Evolutionary conservation across 2,888 invertebrate species (phyloP), one percentile per base, ranked within the genome.

Genomic region (Charanyca ferruginea): DNA sequence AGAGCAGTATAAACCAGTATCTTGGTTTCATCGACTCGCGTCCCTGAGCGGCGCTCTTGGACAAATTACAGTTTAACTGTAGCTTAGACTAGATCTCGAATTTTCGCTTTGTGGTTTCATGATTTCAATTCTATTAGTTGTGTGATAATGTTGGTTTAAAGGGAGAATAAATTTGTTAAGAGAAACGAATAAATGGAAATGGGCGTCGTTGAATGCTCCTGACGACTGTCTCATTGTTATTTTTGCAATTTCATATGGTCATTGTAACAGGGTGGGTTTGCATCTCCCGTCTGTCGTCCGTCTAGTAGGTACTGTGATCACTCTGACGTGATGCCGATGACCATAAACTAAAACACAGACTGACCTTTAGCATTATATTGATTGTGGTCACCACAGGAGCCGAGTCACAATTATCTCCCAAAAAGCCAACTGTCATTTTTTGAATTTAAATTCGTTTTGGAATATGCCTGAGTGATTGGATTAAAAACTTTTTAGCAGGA

Each of bases 31-130:
- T 74, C 55, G 66, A 52, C 48, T 63, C 5, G n/a, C 44, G 60
- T 75, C 69, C 67, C 67, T 53, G 60, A 42, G 52, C 66, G 55
- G 32, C 55, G 32, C 54, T 67, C 61, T 38, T 48, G 49, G 77
- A 79, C 74, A 77, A 79, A 80, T 77, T 71, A 74, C 65, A 55
- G 48, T 68, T 70, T 59, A 79, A 77, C 57, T 71, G 53, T 48
- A 66, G 59, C 64, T 67, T 41, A 66, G 71, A 79, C 49, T 48
- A 48, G 28, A 59, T 73, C 67, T 72, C 55, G 23, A 54, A 61
- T 61, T 68, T 48, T 51, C 22, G 57, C 51, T 42, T 64, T 72
- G 55, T 62, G 52, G 52, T 61, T 67, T 25, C 60, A 63, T 53
- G 48, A 60, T 63, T 58, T 52, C 59, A 67, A 60, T 68, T 74